phyloP scores from a whole-genome alignment of 2,888 invertebrate genomes.

The Pristionchus mayeri region DNA sequence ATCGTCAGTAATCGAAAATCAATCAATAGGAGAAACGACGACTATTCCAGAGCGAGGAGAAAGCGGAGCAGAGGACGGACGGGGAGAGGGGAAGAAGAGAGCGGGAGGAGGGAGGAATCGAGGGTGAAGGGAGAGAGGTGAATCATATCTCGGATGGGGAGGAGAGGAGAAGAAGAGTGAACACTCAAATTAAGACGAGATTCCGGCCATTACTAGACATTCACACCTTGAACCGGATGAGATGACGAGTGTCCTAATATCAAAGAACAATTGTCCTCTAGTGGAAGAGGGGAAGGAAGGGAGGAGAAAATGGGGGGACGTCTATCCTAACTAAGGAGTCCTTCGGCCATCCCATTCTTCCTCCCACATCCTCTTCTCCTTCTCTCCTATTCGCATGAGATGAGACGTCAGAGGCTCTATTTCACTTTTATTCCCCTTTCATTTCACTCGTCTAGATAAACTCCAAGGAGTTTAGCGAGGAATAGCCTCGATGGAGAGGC shows the following conservation, averaged over 20 bases:
- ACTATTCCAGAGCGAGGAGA: conserved; percentile 18
- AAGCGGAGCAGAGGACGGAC: background rate
- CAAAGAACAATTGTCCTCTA: background rate
- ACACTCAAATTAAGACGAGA: conserved; percentile 15
- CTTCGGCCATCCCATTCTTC: conserved; percentile 22
- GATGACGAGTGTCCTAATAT: background rate
- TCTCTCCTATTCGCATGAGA: conserved; percentile 40
- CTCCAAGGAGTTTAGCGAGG: too few species aligned
- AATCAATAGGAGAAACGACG: conserved; percentile 32
- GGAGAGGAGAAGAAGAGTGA: conserved; percentile 23
- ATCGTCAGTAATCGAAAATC: conserved; percentile 22
- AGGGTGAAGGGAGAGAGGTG: conserved; percentile 14
- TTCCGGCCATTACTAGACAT: conserved; percentile 15
- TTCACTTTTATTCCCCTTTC: conserved; percentile 42
- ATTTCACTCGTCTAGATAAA: conserved; percentile 24
- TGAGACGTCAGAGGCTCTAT: conserved; percentile 41
- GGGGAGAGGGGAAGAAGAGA: background rate
- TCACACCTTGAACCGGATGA: background rate
- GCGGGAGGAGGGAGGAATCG: background rate
- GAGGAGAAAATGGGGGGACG: background rate
- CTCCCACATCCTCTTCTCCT: conserved; percentile 20
- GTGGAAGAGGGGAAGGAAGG: background rate
- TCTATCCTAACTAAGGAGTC: background rate
- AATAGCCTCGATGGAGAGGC: background rate
- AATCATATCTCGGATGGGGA: conserved; percentile 37